Evolutionary conservation across 2,888 invertebrate species (phyloP), one percentile per base, ranked within the genome.

Genomic region (Rhogogaster chlorosoma): DNA sequence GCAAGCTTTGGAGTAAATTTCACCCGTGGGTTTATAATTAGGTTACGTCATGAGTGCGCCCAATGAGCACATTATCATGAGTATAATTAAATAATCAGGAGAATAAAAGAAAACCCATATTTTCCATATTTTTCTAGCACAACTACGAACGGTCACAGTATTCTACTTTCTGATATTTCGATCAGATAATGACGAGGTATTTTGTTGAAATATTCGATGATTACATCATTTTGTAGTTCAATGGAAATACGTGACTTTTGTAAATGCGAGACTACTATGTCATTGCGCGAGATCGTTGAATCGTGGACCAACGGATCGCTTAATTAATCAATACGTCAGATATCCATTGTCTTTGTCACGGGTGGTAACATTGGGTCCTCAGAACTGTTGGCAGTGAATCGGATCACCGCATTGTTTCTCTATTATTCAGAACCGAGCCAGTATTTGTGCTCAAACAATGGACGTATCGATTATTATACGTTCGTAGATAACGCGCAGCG

Each of bases 391-490:
- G 18, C 32, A 61, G 64, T 49, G 83, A 61, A 83, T 83, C 67
- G 67, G 70, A 67, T 83, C 83, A 67, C 45, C 67, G 83, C 49
- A 83, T 83, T 83, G 83, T 83, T 70, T 83, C 83, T 83, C 70
- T 49, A 70, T 83, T 67, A 83, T 67, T 42, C 67, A 45, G 67
- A 32, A 32, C 67, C 67, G 83, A 49, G 45, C 45, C 36, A 83
- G 83, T 83, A n/a, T 70, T 83, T 70, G 42, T 38, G 49, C 26
- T 70, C 45, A 36, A 38, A 83, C 67, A 83, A 83, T 83, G 45
- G 36, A 45, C 7, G 42, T 26, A 83, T 83, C 83, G 83, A 83
- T 83, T 67, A 49, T 83, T 67, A 67, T 70, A 83, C 83, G 32
- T 45, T 70, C 26, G 67, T 49, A 29, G 64, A 64, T 42, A 83